A percentile compares a stretch with the other conserved stretches of the same genome.
Evolutionary conservation across 37 sponge, comb jelly and placozoan species (phyloP).

Genomic region (Axinella damicornis): DNA sequence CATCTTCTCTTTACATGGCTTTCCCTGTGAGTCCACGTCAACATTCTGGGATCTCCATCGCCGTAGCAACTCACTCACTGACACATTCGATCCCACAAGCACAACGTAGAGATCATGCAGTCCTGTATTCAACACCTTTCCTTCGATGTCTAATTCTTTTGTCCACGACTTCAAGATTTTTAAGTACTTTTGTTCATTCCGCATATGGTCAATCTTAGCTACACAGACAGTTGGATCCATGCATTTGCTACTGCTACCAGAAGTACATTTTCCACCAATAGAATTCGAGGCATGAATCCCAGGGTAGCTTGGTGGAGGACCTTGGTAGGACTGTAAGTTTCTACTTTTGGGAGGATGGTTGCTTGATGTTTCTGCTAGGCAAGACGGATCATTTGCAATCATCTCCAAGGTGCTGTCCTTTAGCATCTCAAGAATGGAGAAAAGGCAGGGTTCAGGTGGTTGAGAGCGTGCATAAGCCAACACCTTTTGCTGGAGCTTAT

Average conservation of each 20-base stretch:
- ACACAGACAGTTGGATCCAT: constrained; percentile 40
- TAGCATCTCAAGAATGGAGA: neutral
- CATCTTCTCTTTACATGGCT: constrained; percentile 71
- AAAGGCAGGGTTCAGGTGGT: constrained; percentile 9
- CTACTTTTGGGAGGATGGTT: too few species aligned
- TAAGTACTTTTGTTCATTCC: constrained; percentile 44
- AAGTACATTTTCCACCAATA: too few species aligned
- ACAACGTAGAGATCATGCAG: constrained; percentile 34
- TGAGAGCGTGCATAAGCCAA: neutral
- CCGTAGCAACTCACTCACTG: constrained; percentile 25
- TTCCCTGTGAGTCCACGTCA: constrained; percentile 62
- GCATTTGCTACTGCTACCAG: too few species aligned
- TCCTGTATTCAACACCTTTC: constrained; percentile 14
- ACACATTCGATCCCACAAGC: constrained; percentile 12
- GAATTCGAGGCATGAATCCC: too few species aligned
- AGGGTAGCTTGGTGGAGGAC: too few species aligned
- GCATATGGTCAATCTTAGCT: constrained; percentile 60
- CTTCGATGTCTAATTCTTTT: constrained; percentile 14
- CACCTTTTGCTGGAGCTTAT: neutral
- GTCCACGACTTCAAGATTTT: constrained; percentile 42
- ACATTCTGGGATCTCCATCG: constrained; percentile 54
- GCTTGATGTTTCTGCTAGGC: neutral
- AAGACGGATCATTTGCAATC: neutral
- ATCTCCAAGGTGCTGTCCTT: neutral
- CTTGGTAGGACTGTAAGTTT: neutral